phyloP scores from a whole-genome alignment of 2,113 vertebrate species.

The Uria aalge region DNA sequence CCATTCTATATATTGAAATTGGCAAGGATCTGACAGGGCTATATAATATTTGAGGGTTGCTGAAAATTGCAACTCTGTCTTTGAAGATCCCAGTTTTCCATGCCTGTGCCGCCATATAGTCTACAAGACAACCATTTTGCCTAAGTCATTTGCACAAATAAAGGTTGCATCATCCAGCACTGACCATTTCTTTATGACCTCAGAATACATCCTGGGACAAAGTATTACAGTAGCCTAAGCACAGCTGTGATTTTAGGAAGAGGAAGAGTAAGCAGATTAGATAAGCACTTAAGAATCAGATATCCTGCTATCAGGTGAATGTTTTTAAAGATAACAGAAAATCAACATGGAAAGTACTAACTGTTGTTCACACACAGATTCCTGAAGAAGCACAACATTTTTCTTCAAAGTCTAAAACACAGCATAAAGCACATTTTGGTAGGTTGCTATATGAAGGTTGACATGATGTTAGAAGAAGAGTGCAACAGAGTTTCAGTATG shows the following conservation, averaged over 20 bases:
- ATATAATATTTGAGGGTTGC: background rate
- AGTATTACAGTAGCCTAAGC: conserved; percentile 19
- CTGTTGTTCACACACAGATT: background rate
- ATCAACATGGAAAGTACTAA: background rate
- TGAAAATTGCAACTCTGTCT: background rate
- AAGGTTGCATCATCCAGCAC: background rate
- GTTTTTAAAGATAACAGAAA: conserved; percentile 56
- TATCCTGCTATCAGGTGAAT: conserved; percentile 42
- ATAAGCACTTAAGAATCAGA: conserved; percentile 56
- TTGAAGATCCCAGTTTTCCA: background rate
- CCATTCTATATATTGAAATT: background rate
- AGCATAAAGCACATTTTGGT: background rate
- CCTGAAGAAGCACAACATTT: background rate
- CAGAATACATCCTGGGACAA: conserved; percentile 25
- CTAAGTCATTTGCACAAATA: background rate
- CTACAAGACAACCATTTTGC: background rate
- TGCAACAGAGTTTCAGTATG: background rate
- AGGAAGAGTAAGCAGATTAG: conserved; percentile 62
- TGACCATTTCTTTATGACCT: background rate
- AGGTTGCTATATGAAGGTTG: background rate
- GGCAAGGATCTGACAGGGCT: background rate
- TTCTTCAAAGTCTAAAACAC: background rate
- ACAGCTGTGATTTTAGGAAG: conserved; percentile 56
- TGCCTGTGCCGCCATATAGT: background rate
- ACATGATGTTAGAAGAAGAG: background rate